These are phyloP conservation scores for Bruchidius siliquastri DNA, from an alignment of 2,888 invertebrate genomes.

Conservation along the genomic window DNA sequence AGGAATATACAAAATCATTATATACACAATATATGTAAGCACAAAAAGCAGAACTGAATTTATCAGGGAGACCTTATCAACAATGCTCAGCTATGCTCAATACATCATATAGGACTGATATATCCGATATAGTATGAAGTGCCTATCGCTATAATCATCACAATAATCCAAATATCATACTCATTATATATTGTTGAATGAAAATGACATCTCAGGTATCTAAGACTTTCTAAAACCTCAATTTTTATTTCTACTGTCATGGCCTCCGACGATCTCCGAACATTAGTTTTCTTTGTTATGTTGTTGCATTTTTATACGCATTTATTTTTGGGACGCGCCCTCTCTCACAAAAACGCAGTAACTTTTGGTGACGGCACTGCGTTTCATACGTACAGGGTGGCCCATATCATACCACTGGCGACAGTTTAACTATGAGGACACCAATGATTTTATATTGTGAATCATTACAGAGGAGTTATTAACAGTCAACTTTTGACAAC, in stretches of 20 bases:
- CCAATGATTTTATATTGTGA: too few species aligned
- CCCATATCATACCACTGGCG: background rate
- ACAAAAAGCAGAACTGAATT: background rate
- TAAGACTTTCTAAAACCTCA: background rate
- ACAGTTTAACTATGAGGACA: background rate
- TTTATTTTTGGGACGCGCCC: conserved; percentile 32
- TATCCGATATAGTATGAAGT: background rate
- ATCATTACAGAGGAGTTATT: too few species aligned
- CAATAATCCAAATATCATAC: background rate
- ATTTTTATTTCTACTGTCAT: background rate
- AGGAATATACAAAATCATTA: background rate
- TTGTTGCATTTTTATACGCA: conserved; percentile 47
- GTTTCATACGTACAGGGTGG: background rate
- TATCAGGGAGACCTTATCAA: background rate
- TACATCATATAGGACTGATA: background rate
- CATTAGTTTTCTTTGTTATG: conserved; percentile 43
- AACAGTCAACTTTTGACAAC: conserved; percentile 10
- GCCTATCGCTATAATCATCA: background rate
- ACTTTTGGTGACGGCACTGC: background rate
- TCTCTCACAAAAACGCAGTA: background rate
- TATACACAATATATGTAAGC: background rate
- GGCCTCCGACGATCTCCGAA: background rate
- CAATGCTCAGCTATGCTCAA: background rate
- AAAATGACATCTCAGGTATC: background rate
- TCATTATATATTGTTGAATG: background rate